phyloP scores from a whole-genome alignment of 92 coral and sea anemone species.

The Porites rus region DNA sequence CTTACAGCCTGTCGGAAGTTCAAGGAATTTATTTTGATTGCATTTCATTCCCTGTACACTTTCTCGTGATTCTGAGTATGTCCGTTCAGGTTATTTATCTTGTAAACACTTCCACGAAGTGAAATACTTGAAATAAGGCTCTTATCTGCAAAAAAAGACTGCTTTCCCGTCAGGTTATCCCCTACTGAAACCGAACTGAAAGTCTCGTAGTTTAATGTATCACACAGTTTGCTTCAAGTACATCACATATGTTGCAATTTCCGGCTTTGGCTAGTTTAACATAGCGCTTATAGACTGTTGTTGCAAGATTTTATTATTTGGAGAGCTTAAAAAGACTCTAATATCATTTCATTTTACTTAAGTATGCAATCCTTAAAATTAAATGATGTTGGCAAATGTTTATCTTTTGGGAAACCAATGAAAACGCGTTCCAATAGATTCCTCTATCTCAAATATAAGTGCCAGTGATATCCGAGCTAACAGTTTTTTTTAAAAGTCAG shows the following conservation, averaged over 20 bases:
- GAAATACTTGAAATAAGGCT: slow-evolving; percentile 26
- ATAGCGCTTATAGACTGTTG: neutral
- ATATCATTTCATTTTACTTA: neutral
- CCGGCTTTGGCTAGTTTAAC: neutral
- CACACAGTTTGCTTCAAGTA: neutral
- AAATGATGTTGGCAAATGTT: neutral
- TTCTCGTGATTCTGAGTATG: slow-evolving; percentile 13
- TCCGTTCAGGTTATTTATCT: neutral
- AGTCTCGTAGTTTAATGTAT: neutral
- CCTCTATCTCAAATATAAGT: neutral
- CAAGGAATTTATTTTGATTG: neutral
- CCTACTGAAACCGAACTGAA: too few relatives aligned
- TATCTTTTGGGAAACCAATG: neutral
- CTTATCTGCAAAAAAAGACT: slow-evolving; percentile 24
- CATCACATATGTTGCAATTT: slow-evolving; percentile 4
- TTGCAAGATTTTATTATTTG: too few relatives aligned
- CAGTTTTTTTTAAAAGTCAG: too few relatives aligned
- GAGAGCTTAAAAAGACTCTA: too few relatives aligned
- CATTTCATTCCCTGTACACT: neutral
- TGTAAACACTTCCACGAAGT: neutral
- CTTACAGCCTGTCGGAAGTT: neutral
- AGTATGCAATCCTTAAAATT: neutral
- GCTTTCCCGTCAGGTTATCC: neutral
- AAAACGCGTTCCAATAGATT: neutral
- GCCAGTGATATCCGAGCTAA: neutral